Base-by-base conservation (phyloP, 1,140 invertebrate genomes). In the Geopemphigus sp. region DNA sequence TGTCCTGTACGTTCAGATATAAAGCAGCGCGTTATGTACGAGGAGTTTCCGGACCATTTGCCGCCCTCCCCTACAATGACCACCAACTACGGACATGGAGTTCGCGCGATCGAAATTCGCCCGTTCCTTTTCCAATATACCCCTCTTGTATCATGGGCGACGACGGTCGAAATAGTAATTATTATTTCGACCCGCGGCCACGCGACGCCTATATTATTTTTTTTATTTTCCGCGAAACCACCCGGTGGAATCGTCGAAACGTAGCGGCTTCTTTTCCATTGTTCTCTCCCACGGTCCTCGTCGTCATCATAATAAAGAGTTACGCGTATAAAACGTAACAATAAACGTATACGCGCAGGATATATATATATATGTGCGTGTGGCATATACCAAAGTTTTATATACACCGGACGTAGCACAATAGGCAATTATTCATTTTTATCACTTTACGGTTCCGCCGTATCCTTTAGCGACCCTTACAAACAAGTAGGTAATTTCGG, bases 361-460 rank as follows among this genome's bases (percentile, higher is more conserved):
- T 59, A 2, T 10, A 59, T 50, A 17, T n/a, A n/a, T n/a, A n/a
- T n/a, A n/a, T n/a, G n/a, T n/a, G n/a, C n/a, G n/a, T n/a, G n/a
- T n/a, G n/a, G n/a, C n/a, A n/a, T n/a, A n/a, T n/a, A n/a, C n/a
- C n/a, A 19, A 74, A 74, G 26, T 54, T 57, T 74, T 56, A 26
- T 22, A 22, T n/a, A n/a, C n/a, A n/a, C 53, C 54, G 72, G 72
- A 56, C 22, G 17, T 74, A 57, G 5, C 57, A 74, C 54, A 74
- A 74, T 74, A n/a, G 17, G n/a, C 39, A 74, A 74, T 59, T 74
- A 74, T 74, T 74, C 53, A 74, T 74, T 59, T 74, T 74, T 74
- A 74, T 74, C 70, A 66, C 32, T 59, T 2, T 19, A 32, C 11
- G 15, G 39, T 8, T 5, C 8, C 19, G 22, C 59, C 2, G 3